Evolutionary conservation across 2,888 invertebrate genomes (phyloP), one percentile per base, ranked within the genome.

Genomic region (Embidobia sp.): DNA sequence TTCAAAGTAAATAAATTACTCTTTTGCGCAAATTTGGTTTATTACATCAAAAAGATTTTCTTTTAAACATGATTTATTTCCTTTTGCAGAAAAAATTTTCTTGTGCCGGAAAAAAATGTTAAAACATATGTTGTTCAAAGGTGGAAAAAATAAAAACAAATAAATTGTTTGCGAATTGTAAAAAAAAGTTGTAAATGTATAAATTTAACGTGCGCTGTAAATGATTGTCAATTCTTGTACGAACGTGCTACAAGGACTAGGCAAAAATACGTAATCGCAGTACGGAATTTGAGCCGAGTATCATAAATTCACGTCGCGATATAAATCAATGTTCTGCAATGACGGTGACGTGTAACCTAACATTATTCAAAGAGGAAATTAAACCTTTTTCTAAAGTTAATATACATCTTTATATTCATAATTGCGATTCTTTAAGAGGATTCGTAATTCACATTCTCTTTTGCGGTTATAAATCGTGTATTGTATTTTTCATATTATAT

Each of bases 251-350:
- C 27, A 46, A 19, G 5, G 11, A 44, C 57, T 42, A 44, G 31
- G 57, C 69, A 77, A 73, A 77, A 77, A 77, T 73, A 46, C 35
- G 59, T 77, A 77, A 77, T 77, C 77, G 74, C 74, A 49, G 31
- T 44, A 46, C 44, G 73, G 63, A 48, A 72, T 73, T 78, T 69
- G 67, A 57, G 61, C 51, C 51, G 57, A 51, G 72, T 49, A 49
- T 76, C 76, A 78, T 80, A 79, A 80, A 80, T 80, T 79, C 55
- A 67, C 76, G 69, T 51, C 48, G 67, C 66, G 77, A 77, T 80
- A 80, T 80, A 78, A 80, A 80, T 79, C 80, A 75, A 77, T 73
- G 77, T 67, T 66, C 64, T 42, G 67, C 55, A 48, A 61, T 66
- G 79, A 76, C 61, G 73, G 55, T 80, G 79, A 78, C 78, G 74